Percentiles rank a stretch among this genome's conserved stretches.
Evolutionary conservation across 2,888 invertebrate genomes (phyloP).

Genomic region (Helleia helle): DNA sequence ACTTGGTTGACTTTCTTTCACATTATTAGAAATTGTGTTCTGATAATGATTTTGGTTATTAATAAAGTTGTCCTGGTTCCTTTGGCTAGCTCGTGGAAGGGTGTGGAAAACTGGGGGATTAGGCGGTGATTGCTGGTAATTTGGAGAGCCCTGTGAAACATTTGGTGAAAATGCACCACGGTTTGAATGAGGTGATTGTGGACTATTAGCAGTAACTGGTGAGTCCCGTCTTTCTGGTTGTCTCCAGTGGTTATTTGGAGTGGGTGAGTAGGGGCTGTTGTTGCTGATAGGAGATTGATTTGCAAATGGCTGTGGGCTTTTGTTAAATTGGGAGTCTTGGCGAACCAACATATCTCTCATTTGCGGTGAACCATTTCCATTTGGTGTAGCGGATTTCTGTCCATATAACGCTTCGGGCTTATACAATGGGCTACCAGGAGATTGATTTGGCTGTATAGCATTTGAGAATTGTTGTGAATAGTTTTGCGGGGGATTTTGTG

Average conservation of each 20-base stretch:
- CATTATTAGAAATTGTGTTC: too few species aligned
- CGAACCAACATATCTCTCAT: slow-evolving; percentile 56
- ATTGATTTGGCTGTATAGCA: slow-evolving; percentile 43
- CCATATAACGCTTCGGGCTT: slow-evolving; percentile 66
- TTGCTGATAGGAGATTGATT: slow-evolving; percentile 46
- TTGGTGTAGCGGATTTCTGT: slow-evolving; percentile 46
- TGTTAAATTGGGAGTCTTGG: slow-evolving; percentile 68
- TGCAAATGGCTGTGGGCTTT: slow-evolving; percentile 61
- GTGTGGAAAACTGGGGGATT: slow-evolving; percentile 46
- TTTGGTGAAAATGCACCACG: slow-evolving; percentile 43
- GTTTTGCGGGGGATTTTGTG: slow-evolving; percentile 55
- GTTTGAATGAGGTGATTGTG: slow-evolving; percentile 36
- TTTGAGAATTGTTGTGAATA: slow-evolving; percentile 40
- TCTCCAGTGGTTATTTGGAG: slow-evolving; percentile 61
- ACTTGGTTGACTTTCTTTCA: slow-evolving; percentile 35
- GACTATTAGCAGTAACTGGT: slow-evolving; percentile 40
- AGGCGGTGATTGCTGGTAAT: slow-evolving; percentile 36
- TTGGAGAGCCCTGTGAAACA: slow-evolving; percentile 39
- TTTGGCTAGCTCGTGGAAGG: slow-evolving; percentile 47
- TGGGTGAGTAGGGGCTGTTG: slow-evolving; percentile 50
- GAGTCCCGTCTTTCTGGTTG: slow-evolving; percentile 63
- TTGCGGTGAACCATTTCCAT: slow-evolving; percentile 42
- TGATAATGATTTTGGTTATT: slow-evolving; percentile 33
- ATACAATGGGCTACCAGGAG: slow-evolving; percentile 60
- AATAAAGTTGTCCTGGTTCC: slow-evolving; percentile 36